Evolutionary conservation across 2,113 vertebrate genomes (phyloP).

Genomic region (Harpagus bidentatus): DNA sequence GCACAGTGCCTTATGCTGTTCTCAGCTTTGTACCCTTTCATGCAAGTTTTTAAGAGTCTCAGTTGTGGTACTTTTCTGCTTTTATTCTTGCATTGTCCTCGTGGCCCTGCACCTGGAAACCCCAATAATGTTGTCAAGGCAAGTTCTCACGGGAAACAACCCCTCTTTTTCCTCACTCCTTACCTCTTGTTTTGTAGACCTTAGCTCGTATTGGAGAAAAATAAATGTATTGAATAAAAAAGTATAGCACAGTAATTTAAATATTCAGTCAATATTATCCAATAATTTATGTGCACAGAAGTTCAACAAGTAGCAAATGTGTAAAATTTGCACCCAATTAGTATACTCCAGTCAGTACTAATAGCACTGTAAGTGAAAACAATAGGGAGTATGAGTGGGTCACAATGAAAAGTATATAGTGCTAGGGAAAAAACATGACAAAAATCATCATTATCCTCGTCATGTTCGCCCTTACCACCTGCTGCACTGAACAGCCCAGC

Average conservation of each 20-base stretch:
- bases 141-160: not conserved
- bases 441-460: not conserved
- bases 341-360: not conserved
- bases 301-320: not conserved
- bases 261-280: not conserved
- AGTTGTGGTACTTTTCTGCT: not conserved
- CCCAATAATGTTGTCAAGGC: rapidly evolving
- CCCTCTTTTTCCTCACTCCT: not conserved
- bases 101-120: not conserved
- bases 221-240: not conserved
- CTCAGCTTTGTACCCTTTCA: not conserved
- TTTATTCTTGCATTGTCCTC: not conserved
- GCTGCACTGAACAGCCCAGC: not conserved
- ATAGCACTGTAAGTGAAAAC: not conserved
- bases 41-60: not conserved
- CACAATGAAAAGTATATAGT: not conserved
- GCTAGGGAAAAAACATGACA: not conserved
- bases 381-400: not conserved
- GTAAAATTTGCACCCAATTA: not conserved
- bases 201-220: not conserved
- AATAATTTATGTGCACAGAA: not conserved
- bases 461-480: not conserved
- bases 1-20: not conserved
- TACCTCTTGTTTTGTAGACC: not conserved
- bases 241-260: not conserved